Conservation (phyloP, 2,797 vertebrate genomes). For the Eurystomus glaucurus region DNA sequence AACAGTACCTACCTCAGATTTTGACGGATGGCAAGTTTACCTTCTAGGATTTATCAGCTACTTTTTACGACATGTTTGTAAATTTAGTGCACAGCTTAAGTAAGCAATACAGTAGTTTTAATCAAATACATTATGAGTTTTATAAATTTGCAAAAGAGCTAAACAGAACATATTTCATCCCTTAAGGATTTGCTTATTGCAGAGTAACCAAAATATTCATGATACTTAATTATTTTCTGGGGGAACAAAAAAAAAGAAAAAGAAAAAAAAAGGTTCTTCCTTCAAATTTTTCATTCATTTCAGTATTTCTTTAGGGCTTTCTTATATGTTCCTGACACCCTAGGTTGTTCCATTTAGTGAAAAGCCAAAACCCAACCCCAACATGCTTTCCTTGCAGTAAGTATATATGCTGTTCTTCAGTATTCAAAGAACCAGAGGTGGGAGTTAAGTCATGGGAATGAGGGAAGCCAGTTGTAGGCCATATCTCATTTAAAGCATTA, state of each 20-base stretch:
- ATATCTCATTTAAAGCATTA: background rate
- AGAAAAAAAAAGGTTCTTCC: background rate
- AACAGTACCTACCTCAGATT: background rate
- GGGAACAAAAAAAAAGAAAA: background rate
- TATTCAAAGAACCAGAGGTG: background rate
- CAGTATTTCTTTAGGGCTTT: background rate
- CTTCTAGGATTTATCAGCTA: background rate
- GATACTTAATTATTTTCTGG: background rate
- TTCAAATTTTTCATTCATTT: constrained; percentile 14
- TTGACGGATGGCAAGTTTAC: background rate
- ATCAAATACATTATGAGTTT: constrained; percentile 10
- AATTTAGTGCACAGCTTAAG: constrained; percentile 5
- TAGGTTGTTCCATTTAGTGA: background rate
- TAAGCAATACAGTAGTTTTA: constrained; percentile 33
- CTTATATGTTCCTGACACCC: background rate
- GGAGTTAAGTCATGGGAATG: accelerated
- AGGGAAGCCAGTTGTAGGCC: background rate
- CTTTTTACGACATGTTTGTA: background rate
- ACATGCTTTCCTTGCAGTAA: background rate
- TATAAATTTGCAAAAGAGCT: background rate
- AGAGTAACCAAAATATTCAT: constrained; percentile 40
- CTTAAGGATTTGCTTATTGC: background rate
- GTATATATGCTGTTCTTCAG: background rate
- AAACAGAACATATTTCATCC: background rate
- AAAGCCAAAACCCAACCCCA: background rate